These are phyloP conservation scores for Pristiophorus japonicus DNA, from an alignment of 2,113 vertebrate species.

Conservation along the genomic window DNA sequence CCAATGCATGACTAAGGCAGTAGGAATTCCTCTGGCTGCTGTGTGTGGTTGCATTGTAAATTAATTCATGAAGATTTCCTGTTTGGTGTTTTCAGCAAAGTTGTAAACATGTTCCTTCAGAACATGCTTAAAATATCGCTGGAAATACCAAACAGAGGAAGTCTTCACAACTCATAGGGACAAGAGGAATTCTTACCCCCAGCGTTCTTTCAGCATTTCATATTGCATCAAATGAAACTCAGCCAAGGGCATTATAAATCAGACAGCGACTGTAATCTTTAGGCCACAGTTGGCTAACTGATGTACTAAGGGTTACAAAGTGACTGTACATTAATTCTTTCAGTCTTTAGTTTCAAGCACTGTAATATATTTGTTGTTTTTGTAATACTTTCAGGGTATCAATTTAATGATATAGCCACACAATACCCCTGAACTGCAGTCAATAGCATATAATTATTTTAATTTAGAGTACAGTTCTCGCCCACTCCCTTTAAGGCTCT, in stretches of 20 bases:
- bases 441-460: constrained; percentile 33
- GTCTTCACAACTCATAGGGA: not conserved
- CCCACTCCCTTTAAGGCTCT: not conserved
- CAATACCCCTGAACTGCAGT: constrained; percentile 16
- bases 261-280: not conserved
- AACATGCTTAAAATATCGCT: not conserved
- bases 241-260: not conserved
- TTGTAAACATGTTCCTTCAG: not conserved
- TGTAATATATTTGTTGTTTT: constrained; percentile 15
- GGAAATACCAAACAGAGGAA: not conserved
- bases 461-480: constrained; percentile 13
- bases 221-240: not conserved
- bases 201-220: constrained; percentile 26
- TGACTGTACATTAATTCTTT: not conserved
- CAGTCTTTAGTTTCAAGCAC: constrained; percentile 21
- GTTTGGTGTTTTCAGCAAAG: not conserved
- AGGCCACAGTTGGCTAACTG: not conserved
- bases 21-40: not conserved
- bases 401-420: constrained; percentile 25
- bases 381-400: constrained; percentile 20
- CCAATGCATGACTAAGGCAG: not conserved
- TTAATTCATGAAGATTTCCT: not conserved
- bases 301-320: not conserved
- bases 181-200: not conserved
- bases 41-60: not conserved